Conservation (phyloP, 1,140 invertebrate species). For the Achroia grisella region DNA sequence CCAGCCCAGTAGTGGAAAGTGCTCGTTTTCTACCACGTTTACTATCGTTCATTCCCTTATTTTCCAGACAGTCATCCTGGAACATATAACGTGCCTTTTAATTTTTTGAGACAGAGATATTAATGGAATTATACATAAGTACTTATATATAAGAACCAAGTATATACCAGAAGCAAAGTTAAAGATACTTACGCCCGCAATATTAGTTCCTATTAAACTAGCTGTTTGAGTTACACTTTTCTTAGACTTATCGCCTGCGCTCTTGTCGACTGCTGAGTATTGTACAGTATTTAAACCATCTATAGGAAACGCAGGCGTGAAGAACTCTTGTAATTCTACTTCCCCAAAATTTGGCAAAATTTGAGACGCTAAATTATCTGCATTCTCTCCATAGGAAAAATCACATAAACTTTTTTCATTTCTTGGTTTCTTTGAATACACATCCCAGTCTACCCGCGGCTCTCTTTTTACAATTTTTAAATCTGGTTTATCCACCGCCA, state of each 20-base stretch:
- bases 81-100: conserved; percentile 6
- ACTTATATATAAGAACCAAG: not conserved
- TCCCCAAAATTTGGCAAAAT: conserved; percentile 32
- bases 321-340: conserved; percentile 42
- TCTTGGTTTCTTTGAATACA: conserved; percentile 20
- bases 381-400: conserved; percentile 37
- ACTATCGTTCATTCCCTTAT: conserved; percentile 23
- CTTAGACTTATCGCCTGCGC: conserved; percentile 22
- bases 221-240: conserved; percentile 24
- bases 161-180: not conserved
- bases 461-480: conserved; percentile 45
- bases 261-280: conserved; percentile 18
- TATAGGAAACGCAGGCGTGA: conserved; percentile 25
- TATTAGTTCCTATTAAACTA: conserved; percentile 20
- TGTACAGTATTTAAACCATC: conserved; percentile 28
- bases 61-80: conserved; percentile 23
- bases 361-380: conserved; percentile 21
- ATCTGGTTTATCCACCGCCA: conserved; percentile 34
- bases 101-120: too few species aligned
- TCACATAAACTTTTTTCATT: conserved; percentile 37
- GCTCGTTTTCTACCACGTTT: conserved; percentile 48
- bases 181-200: conserved; percentile 19
- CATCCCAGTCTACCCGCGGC: conserved; percentile 38
- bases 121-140: too few species aligned
- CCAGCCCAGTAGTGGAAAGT: conserved; percentile 35